phyloP scores from a whole-genome alignment of 1,140 invertebrate genomes.

The Holotrichia oblita region DNA sequence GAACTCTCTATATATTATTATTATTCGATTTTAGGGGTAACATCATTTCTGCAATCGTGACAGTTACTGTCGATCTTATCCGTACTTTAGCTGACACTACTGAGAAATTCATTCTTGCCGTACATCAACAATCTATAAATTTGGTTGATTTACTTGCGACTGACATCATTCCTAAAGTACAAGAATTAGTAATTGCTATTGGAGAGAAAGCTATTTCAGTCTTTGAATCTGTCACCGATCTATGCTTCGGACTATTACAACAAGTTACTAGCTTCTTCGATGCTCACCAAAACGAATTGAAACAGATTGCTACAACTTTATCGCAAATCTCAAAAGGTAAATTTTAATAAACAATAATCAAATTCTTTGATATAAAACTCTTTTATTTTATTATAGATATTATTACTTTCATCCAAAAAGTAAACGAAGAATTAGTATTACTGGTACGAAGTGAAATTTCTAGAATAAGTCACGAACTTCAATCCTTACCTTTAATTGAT shows the following conservation, averaged over 20 bases:
- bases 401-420: neutral
- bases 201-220: conserved; percentile 59
- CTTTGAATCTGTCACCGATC: conserved; percentile 63
- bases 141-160: conserved; percentile 64
- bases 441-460: neutral
- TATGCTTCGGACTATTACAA: conserved; percentile 64
- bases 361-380: neutral
- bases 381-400: conserved; percentile 3
- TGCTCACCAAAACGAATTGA: conserved; percentile 71
- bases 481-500: neutral
- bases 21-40: conserved; percentile 59
- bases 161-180: conserved; percentile 67
- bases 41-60: conserved; percentile 62
- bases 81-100: conserved; percentile 62
- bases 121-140: conserved; percentile 60
- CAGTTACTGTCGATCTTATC: conserved; percentile 63
- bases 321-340: conserved; percentile 65
- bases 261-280: conserved; percentile 66
- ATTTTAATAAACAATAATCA: neutral
- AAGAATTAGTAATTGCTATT: conserved; percentile 65
- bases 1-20: neutral
- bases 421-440: neutral
- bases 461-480: neutral
- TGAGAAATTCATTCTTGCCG: conserved; percentile 61
- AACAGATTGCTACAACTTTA: conserved; percentile 67